phyloP scores from a whole-genome alignment of 2,113 vertebrate genomes.

The Rhizomys pruinosus region DNA sequence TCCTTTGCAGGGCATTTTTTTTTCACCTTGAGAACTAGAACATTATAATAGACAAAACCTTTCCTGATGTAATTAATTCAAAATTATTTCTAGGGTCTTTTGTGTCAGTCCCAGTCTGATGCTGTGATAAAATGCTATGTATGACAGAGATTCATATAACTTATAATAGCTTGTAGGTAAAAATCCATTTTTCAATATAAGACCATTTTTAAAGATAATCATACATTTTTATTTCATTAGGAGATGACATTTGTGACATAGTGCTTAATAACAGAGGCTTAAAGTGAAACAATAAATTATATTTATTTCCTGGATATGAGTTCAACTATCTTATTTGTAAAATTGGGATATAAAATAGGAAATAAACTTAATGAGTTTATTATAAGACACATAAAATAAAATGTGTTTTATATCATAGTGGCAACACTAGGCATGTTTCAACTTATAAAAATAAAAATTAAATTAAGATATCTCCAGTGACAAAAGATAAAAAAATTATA shows the following conservation, averaged over 20 bases:
- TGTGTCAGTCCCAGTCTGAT: background rate
- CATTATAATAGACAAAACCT: background rate
- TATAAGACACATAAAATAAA: background rate
- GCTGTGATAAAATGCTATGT: background rate
- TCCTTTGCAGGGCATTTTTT: background rate
- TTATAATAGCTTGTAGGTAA: background rate
- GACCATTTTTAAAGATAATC: background rate
- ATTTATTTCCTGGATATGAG: background rate
- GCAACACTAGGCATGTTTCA: background rate
- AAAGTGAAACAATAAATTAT: background rate
- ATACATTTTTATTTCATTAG: background rate
- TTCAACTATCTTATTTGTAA: slow-evolving; percentile 6
- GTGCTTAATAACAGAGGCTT: background rate
- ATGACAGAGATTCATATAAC: background rate
- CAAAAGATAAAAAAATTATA: slow-evolving; percentile 28
- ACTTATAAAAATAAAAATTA: slow-evolving; percentile 9
- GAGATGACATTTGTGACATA: background rate
- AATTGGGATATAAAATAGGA: background rate
- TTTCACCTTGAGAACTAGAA: background rate
- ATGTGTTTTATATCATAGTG: background rate
- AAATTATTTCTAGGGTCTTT: background rate
- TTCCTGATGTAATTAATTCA: background rate
- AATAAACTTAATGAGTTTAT: background rate
- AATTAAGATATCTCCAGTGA: background rate
- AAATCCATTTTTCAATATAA: background rate